These are phyloP conservation scores for Triops cancriformis DNA, from an alignment of 1,140 invertebrate species.

Conservation along the genomic window DNA sequence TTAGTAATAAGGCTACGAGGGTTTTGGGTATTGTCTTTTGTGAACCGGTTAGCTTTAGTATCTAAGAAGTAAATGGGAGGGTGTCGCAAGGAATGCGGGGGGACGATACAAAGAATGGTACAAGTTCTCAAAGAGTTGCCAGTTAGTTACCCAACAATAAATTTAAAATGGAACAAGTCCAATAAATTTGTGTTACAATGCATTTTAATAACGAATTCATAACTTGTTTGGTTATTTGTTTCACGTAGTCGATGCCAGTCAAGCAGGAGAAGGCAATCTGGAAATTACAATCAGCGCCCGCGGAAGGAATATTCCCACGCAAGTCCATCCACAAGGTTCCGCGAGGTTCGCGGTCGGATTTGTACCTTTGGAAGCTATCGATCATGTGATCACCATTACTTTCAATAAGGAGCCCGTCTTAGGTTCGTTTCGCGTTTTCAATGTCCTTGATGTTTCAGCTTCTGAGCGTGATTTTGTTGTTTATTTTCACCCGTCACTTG, in stretches of 20 bases:
- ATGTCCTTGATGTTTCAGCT: background rate
- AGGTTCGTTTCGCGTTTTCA: conserved; percentile 41
- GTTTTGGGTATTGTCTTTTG: too few species aligned
- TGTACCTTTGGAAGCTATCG: conserved; percentile 81
- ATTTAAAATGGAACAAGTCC: too few species aligned
- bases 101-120: too few species aligned
- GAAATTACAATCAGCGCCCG: conserved; percentile 93
- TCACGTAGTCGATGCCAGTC: conserved; percentile 75
- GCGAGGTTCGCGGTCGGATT: conserved; percentile 90
- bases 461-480: too few species aligned
- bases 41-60: too few species aligned
- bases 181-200: background rate
- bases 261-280: conserved; percentile 94
- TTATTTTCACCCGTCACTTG: too few species aligned
- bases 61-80: too few species aligned
- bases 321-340: conserved; percentile 88
- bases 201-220: background rate
- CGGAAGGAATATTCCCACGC: conserved; percentile 89
- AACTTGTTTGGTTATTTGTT: conserved; percentile 17
- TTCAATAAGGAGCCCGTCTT: conserved; percentile 82
- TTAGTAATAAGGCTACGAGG: too few species aligned
- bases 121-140: too few species aligned
- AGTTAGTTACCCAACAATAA: too few species aligned
- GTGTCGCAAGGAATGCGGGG: too few species aligned
- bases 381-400: conserved; percentile 90